Evolutionary conservation across 2,888 invertebrate genomes (phyloP), one percentile per base, ranked within the genome.

Genomic region (Tetanocera ferruginea): DNA sequence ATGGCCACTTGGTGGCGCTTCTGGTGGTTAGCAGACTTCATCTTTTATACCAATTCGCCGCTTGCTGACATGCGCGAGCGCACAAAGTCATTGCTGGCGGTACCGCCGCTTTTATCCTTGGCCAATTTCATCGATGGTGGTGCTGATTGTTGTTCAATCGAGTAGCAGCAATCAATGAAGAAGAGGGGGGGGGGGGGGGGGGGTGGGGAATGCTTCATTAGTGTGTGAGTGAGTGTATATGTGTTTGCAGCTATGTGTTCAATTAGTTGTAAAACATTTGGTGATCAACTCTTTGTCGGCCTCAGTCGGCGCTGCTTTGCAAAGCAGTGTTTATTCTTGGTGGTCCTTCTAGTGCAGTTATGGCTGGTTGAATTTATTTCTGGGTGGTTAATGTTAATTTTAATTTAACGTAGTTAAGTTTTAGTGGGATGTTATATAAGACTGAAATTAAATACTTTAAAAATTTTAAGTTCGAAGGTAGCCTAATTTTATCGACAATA

Each of bases 251-350:
- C 52, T 31, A n/a, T 34, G 81, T 78, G 80, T 79, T 81, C 80
- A 79, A 81, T 80, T 80, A 81, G 79, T 78, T 76, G 81, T 76
- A 76, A 78, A 80, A 79, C 79, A 79, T 78, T 79, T 78, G 79
- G 78, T 81, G 81, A 81, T 80, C 81, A 81, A 80, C 77, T 78
- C 80, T 81, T 81, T 81, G 77, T 77, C 78, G 74, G 80, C 64
- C 74, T 79, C 43, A 81, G 78, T 77, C 78, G 80, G 79, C 34
- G 55, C 14, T n/a, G 55, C 19, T 9, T 55, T n/a, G 57, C 23
- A 60, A 28, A 23, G 23, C 8, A 3, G 9, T 1, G 8, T 55
- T 60, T 14, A 28, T 23, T 60, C 19, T 23, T 19, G 31, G 64
- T 72, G 19, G 78, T 52, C 67, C 49, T 17, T 9, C 62, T 55